phyloP scores from a whole-genome alignment of 2,888 invertebrate species.

The Cerceris ruficornis region DNA sequence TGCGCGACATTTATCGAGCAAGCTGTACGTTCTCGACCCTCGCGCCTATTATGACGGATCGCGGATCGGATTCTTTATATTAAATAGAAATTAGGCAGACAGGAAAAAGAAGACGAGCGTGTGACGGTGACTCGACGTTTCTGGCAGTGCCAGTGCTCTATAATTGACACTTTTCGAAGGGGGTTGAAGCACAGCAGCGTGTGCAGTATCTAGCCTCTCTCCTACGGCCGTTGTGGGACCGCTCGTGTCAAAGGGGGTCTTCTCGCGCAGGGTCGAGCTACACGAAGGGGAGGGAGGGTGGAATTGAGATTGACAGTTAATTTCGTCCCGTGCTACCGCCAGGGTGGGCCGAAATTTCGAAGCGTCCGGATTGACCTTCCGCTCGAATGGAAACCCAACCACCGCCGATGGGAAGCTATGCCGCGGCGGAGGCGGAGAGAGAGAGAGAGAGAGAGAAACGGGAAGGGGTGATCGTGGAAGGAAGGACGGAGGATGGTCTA shows the following conservation, averaged over 20 bases:
- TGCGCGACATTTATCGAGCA: too few species aligned
- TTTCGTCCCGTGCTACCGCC: conserved; percentile 70
- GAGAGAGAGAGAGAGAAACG: too few species aligned
- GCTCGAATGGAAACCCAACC: conserved; percentile 70
- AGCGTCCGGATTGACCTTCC: conserved; percentile 77
- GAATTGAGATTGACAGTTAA: conserved; percentile 82
- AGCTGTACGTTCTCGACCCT: too few species aligned
- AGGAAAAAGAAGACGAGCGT: conserved; percentile 53
- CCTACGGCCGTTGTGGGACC: conserved; percentile 53
- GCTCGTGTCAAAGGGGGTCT: conserved; percentile 46
- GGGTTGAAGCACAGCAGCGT: conserved; percentile 40
- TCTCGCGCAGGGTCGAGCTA: conserved; percentile 30
- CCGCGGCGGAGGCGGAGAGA: conserved; percentile 21
- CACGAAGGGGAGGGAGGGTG: conserved; percentile 12
- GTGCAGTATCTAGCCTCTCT: conserved; percentile 48
- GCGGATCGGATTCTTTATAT: conserved; percentile 56
- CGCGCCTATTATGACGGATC: conserved; percentile 61
- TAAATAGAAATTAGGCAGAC: conserved; percentile 55
- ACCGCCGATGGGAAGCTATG: conserved; percentile 29
- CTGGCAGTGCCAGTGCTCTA: conserved; percentile 63
- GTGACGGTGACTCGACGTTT: conserved; percentile 62
- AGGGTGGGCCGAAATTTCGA: conserved; percentile 72
- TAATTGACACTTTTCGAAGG: conserved; percentile 64
- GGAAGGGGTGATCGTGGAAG: too few species aligned
- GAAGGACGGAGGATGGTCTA: background rate